phyloP scores from a whole-genome alignment of 2,888 invertebrate genomes.

The Tineola bisselliella region DNA sequence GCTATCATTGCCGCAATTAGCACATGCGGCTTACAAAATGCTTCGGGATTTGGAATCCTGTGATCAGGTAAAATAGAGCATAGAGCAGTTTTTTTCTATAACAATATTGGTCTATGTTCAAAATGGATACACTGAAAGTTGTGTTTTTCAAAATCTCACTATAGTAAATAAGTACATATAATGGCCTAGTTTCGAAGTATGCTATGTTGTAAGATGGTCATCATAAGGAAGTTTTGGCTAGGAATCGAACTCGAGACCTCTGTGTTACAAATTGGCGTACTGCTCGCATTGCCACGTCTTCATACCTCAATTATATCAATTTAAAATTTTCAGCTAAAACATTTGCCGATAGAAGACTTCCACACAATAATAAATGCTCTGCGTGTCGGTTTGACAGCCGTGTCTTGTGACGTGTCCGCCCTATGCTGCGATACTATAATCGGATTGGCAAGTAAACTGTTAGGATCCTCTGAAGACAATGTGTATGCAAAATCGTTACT shows the following conservation, averaged over 20 bases:
- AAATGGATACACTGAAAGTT: too few relatives aligned
- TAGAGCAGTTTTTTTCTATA: too few relatives aligned
- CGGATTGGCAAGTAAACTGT: slow-evolving; percentile 45
- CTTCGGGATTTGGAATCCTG: slow-evolving; percentile 45
- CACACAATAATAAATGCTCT: slow-evolving; percentile 55
- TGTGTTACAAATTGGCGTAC: too few relatives aligned
- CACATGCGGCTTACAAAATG: slow-evolving; percentile 49
- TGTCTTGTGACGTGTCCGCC: slow-evolving; percentile 56
- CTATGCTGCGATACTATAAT: slow-evolving; percentile 58
- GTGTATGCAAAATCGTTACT: slow-evolving; percentile 44
- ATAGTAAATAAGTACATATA: too few relatives aligned
- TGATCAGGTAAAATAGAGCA: slow-evolving; percentile 23
- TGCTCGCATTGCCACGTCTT: too few relatives aligned
- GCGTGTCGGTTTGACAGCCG: slow-evolving; percentile 53
- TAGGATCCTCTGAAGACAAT: slow-evolving; percentile 40
- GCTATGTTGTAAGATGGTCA: too few relatives aligned
- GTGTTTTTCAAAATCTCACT: too few relatives aligned
- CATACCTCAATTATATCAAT: too few relatives aligned
- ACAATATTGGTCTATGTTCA: too few relatives aligned
- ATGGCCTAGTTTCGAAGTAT: too few relatives aligned
- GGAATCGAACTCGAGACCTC: too few relatives aligned
- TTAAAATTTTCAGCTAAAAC: slow-evolving; percentile 42
- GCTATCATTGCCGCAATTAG: slow-evolving; percentile 32
- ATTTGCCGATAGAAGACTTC: slow-evolving; percentile 50
- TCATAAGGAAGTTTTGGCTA: too few relatives aligned